Percentiles rank a stretch among this genome's conserved stretches.
These are phyloP conservation scores for Chloroceryle amazona DNA, from an alignment of 2,797 vertebrate genomes.

Conservation along the genomic window DNA sequence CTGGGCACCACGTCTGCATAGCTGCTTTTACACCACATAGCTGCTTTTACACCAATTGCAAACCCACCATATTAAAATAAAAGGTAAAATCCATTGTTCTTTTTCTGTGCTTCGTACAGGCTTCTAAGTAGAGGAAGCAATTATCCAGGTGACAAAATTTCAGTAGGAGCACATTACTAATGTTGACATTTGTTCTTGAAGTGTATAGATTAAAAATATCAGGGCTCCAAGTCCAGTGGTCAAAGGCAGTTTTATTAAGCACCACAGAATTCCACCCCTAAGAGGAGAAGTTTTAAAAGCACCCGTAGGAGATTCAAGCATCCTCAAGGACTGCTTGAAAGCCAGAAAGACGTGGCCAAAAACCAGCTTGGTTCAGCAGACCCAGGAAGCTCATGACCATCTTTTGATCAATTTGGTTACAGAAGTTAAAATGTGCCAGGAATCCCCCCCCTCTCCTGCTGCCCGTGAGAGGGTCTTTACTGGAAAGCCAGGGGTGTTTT, in stretches of 20 bases:
- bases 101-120: not conserved
- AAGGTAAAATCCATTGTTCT: not conserved
- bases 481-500: not conserved
- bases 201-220: not conserved
- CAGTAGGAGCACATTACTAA: not conserved
- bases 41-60: not conserved
- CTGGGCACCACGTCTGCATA: not conserved
- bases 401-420: rapidly evolving
- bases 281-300: not conserved
- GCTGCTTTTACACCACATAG: not conserved
- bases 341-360: not conserved
- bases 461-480: not conserved
- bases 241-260: not conserved
- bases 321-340: not conserved
- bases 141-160: not conserved
- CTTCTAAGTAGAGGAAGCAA: not conserved
- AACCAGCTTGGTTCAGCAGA: not conserved
- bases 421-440: not conserved
- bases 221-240: not conserved
- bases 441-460: not conserved
- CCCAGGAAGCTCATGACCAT: not conserved
- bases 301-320: not conserved
- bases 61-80: not conserved
- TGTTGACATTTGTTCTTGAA: not conserved
- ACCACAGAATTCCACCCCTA: not conserved